phyloP scores from a whole-genome alignment of 92 coral and sea anemone species.

The Phenganax stokvisi region DNA sequence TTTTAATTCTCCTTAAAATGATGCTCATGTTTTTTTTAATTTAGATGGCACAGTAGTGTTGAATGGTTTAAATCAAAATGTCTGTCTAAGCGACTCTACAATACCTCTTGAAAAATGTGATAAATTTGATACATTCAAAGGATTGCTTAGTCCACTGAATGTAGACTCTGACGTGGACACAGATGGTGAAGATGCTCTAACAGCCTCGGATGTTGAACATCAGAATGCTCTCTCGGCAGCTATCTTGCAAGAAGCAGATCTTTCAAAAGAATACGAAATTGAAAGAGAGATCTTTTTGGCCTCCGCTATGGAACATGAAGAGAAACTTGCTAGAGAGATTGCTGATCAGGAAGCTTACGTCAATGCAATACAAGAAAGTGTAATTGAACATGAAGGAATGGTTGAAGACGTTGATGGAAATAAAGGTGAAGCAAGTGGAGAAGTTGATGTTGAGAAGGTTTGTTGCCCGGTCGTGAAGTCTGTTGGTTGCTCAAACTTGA shows the following conservation, averaged over 20 bases:
- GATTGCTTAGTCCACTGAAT: slow-evolving; percentile 25
- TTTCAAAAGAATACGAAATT: slow-evolving; percentile 71
- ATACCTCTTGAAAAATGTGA: not conserved
- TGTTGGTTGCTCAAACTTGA: too few species aligned
- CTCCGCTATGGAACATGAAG: slow-evolving; percentile 90
- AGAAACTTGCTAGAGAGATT: slow-evolving; percentile 73
- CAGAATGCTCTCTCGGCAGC: slow-evolving; percentile 93
- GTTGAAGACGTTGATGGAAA: slow-evolving; percentile 61
- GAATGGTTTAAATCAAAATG: too few species aligned
- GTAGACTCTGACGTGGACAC: slow-evolving; percentile 65
- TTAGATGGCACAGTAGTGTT: too few species aligned
- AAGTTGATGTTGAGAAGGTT: slow-evolving; percentile 37
- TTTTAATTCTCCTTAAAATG: too few species aligned
- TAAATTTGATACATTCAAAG: slow-evolving; percentile 28
- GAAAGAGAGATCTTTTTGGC: slow-evolving; percentile 80
- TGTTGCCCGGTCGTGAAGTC: not conserved
- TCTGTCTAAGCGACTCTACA: too few species aligned
- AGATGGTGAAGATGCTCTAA: slow-evolving; percentile 43
- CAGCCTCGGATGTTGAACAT: slow-evolving; percentile 72
- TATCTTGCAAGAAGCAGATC: slow-evolving; percentile 72
- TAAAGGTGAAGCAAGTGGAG: slow-evolving; percentile 44
- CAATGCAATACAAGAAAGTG: slow-evolving; percentile 64
- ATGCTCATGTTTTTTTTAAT: too few species aligned
- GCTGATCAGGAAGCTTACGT: slow-evolving; percentile 86
- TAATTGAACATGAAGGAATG: slow-evolving; percentile 54